A percentile compares a stretch with the other conserved stretches of the same genome.
These are phyloP conservation scores for Pyralis farinalis DNA, from an alignment of 2,888 invertebrate species.

Conservation along the genomic window DNA sequence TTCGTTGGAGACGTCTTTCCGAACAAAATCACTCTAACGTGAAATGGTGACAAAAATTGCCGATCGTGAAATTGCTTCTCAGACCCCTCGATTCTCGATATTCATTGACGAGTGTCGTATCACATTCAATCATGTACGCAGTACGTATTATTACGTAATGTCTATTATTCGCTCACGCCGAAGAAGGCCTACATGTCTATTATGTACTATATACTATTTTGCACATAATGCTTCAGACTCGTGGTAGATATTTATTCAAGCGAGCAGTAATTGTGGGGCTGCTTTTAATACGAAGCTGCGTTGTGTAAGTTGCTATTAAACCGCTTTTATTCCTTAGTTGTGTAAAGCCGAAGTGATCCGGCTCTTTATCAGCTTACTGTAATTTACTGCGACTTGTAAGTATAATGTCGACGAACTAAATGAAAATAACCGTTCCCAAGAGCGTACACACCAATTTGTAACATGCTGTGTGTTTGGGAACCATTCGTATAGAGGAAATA, in stretches of 20 bases:
- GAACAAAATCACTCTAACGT: slow-evolving; percentile 57
- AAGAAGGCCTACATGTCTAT: neutral
- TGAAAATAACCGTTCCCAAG: slow-evolving; percentile 19
- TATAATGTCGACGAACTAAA: slow-evolving; percentile 22
- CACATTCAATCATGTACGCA: slow-evolving; percentile 31
- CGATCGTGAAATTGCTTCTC: slow-evolving; percentile 51
- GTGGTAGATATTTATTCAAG: slow-evolving; percentile 17
- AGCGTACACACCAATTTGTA: neutral
- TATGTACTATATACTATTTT: neutral
- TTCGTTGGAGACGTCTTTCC: slow-evolving; percentile 48
- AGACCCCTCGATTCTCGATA: slow-evolving; percentile 36
- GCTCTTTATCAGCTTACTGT: slow-evolving; percentile 26
- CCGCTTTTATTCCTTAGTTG: slow-evolving; percentile 13
- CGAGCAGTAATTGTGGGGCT: slow-evolving; percentile 11
- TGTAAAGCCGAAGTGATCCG: slow-evolving; percentile 21
- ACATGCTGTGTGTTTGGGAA: neutral
- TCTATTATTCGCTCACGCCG: neutral
- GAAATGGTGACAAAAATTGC: slow-evolving; percentile 62
- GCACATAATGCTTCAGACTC: neutral
- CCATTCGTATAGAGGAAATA: too few species aligned
- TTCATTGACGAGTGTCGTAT: slow-evolving; percentile 35
- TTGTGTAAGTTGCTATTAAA: slow-evolving; percentile 11
- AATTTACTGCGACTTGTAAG: slow-evolving; percentile 22
- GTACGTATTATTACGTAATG: slow-evolving; percentile 12
- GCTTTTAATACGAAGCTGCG: slow-evolving; percentile 9